Evolutionary conservation across 2,113 vertebrate species (phyloP), one percentile per base, ranked within the genome.

Genomic region (Centropus bengalensis): DNA sequence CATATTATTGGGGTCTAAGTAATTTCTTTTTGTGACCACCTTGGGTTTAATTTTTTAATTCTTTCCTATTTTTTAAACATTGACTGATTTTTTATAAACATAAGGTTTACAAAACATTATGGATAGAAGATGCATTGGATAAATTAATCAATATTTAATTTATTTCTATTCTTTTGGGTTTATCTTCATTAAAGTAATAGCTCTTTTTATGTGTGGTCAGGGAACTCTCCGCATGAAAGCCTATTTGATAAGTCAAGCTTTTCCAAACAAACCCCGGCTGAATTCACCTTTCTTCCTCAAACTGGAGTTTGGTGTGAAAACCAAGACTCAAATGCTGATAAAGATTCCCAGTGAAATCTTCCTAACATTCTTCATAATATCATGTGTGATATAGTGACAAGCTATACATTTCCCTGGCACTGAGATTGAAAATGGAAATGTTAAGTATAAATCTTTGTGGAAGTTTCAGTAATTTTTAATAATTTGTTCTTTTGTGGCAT

Each of bases 391-490:
- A 88, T 88, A 96, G 93, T 95, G 96, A 96, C 94, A 96, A 89
- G 95, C 93, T 96, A 52, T 97, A 93, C 4, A 51, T 98, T 97
- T 98, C 94, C 87, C 89, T 93, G 96, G 97, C 96, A 92, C 80
- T 8, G 86, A 97, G 97, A 96, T 88, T 97, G 97, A 96, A 97
- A 98, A 97, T 97, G 96, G 93, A 97, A 98, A 98, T 98, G 96
- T 98, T 98, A 98, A 98, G 96, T 97, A 98, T 98, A 98, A 98
- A 98, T 98, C 98, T 98, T 98, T 96, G 84, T 97, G 92, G 97
- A 98, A 98, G 98, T 98, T 98, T 98, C 97, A 97, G 97, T 98
- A 98, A 98, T 98, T 98, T 98, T 98, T 98, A 98, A 98, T 98
- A 98, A 98, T 98, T 98, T 97, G 97, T 98, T 98, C 97, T 98